Base-by-base conservation (phyloP, 2,113 vertebrate species). In the Festucalex cinctus region DNA sequence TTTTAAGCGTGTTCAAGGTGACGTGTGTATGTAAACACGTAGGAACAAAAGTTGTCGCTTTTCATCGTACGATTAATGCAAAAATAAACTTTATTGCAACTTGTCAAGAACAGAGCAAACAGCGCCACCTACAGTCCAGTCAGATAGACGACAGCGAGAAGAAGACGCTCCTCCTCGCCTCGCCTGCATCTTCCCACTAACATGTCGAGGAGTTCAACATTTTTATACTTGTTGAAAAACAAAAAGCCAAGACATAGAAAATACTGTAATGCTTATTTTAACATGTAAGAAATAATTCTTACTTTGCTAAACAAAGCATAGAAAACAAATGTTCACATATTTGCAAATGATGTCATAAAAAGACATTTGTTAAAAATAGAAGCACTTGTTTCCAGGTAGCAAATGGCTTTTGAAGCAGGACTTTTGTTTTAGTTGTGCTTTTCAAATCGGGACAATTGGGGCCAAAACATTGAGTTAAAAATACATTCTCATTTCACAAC, bases 61-160 rank as follows among this genome's bases (percentile, higher is more conserved):
- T 32, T 4, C 28, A 32, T 32, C 4, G 28, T 32, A 32, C 28
- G 4, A 32, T 32, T 32, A 32, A 91, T 96, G 94, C 84, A 95
- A 97, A 98, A 98, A 98, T 97, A 96, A 92, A 91, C 86, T 98
- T 98, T 98, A 98, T 96, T 98, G 92, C 92, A 92, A 94, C 92
- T 90, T 94, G 90, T 84, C 88, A 81, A 86, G 88, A 92, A 85
- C 80, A 86, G 87, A 87, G 86, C 80, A 86, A 88, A 86, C 75
- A 74, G 79, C 83, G 76, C 83, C 74, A 76, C 85, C 57, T 77
- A 80, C 73, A 78, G 75, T 46, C 9, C 32, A n/a, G 35, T 32
- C 51, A 20, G 66, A 44, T 73, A 69, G 57, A 83, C 76, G 70
- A 81, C 60, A 75, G 69, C 68, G 46, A 75, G 71, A 68, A 75